Evolutionary conservation across 2,888 invertebrate species (phyloP).

Genomic region (Sesia bembeciformis): DNA sequence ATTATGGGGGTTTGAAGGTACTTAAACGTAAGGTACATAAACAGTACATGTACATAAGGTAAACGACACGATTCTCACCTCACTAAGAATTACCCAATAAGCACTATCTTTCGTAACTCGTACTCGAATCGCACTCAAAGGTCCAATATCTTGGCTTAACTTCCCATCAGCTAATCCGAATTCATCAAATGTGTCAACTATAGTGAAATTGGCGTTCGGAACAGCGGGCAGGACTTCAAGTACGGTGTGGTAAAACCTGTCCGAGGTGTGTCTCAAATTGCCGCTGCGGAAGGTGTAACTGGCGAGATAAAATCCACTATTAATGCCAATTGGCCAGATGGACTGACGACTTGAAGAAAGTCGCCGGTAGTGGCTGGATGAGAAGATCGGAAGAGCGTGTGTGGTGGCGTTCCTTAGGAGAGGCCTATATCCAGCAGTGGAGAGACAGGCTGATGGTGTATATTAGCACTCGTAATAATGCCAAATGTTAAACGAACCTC

Average conservation of each 20-base stretch:
- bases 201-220: slow-evolving; percentile 76
- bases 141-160: slow-evolving; percentile 80
- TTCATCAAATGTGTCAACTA: slow-evolving; percentile 84
- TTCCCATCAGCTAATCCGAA: slow-evolving; percentile 87
- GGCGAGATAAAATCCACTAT: slow-evolving; percentile 16
- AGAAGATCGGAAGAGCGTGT: slow-evolving; percentile 73
- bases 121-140: slow-evolving; percentile 82
- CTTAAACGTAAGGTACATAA: not conserved
- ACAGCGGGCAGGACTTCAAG: slow-evolving; percentile 82
- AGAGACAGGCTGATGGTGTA: not conserved
- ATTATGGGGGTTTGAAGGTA: too few relatives aligned
- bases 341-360: slow-evolving; percentile 9
- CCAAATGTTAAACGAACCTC: too few relatives aligned
- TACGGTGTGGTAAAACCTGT: slow-evolving; percentile 89
- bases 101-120: slow-evolving; percentile 85
- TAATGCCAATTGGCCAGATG: slow-evolving; percentile 76
- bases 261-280: slow-evolving; percentile 90
- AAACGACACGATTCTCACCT: slow-evolving; percentile 74
- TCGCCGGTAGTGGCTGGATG: too few relatives aligned
- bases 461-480: not conserved
- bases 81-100: slow-evolving; percentile 93
- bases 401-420: slow-evolving; percentile 62
- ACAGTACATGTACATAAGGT: slow-evolving; percentile 2
- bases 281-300: slow-evolving; percentile 91
- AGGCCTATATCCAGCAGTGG: too few relatives aligned